These are phyloP conservation scores for Epinephelus lanceolatus DNA, from an alignment of 2,113 vertebrate genomes.

Conservation along the genomic window DNA sequence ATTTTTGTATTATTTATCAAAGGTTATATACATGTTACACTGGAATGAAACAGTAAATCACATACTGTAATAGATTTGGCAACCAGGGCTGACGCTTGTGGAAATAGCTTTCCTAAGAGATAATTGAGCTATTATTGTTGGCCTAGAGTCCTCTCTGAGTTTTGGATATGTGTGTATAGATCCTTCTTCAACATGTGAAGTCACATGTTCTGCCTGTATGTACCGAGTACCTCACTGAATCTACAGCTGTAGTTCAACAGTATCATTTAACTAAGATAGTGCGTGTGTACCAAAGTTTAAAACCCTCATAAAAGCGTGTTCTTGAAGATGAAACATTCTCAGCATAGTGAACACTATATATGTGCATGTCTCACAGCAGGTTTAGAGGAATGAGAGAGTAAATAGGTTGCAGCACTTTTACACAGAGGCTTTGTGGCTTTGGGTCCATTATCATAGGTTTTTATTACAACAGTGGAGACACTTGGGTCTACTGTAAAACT, in stretches of 20 bases:
- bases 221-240: neutral
- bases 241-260: constrained; percentile 7
- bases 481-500: constrained; percentile 43
- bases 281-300: neutral
- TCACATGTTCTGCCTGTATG: neutral
- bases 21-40: neutral
- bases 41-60: neutral
- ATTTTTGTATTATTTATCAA: neutral
- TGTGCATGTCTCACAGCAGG: constrained; percentile 6
- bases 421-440: constrained; percentile 43
- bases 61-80: constrained; percentile 22
- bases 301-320: constrained; percentile 17
- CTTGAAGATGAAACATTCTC: neutral
- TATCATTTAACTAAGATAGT: neutral
- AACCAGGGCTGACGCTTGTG: constrained; percentile 16
- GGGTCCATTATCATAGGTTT: constrained; percentile 47
- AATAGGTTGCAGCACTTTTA: constrained; percentile 44
- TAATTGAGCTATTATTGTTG: constrained; percentile 47
- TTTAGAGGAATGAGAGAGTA: constrained; percentile 38
- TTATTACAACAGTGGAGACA: constrained; percentile 42
- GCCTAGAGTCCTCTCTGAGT: neutral
- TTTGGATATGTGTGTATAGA: neutral
- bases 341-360: constrained; percentile 2
- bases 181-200: constrained; percentile 1
- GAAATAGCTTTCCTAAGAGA: constrained; percentile 31